These are phyloP conservation scores for Patagioenas fasciata DNA, from an alignment of 2,113 vertebrate species.

Conservation along the genomic window DNA sequence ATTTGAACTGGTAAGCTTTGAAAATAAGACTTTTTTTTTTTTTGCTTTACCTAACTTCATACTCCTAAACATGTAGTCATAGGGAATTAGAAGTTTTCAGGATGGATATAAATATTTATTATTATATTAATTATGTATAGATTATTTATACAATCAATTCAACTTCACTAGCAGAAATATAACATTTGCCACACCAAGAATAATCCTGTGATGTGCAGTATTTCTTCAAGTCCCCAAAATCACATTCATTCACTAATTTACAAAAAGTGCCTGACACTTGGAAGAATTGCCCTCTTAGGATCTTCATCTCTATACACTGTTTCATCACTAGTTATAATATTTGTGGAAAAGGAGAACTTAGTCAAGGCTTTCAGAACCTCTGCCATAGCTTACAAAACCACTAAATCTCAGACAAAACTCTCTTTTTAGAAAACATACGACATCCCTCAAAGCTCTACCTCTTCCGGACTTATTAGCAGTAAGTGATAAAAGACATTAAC, in stretches of 20 bases:
- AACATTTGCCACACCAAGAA: not conserved
- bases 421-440: not conserved
- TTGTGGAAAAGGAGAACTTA: not conserved
- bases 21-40: slow-evolving; percentile 40
- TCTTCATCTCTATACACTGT: not conserved
- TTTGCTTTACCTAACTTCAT: slow-evolving; percentile 8
- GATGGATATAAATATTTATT: not conserved
- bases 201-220: not conserved
- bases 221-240: not conserved
- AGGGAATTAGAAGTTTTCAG: not conserved
- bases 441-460: not conserved
- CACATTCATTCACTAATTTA: not conserved
- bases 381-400: not conserved
- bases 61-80: not conserved
- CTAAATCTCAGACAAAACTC: not conserved
- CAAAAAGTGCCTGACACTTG: not conserved
- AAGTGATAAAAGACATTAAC: not conserved
- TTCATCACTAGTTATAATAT: not conserved
- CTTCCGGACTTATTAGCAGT: not conserved
- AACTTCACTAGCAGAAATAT: not conserved
- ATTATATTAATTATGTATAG: not conserved
- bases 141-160: not conserved
- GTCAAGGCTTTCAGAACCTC: not conserved
- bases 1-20: slow-evolving; percentile 41
- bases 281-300: not conserved